Percentiles rank a stretch among this genome's conserved stretches.
Conservation (phyloP, 2,113 vertebrate species). For the Paratilapia polleni region DNA sequence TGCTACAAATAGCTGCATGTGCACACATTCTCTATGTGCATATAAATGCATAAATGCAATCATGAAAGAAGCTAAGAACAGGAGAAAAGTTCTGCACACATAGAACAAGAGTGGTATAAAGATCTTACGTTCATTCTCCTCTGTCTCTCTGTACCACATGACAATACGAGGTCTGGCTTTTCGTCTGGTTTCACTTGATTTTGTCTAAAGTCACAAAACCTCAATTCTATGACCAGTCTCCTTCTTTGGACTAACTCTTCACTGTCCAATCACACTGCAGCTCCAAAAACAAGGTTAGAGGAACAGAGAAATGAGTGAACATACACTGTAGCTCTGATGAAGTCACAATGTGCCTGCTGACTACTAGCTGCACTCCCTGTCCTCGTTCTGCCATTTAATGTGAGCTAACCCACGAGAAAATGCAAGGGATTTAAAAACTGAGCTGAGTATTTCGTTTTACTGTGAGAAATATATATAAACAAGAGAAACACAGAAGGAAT, state of each 20-base stretch:
- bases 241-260: constrained; percentile 15
- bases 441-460: not conserved
- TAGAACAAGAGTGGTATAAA: not conserved
- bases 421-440: not conserved
- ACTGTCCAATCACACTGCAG: constrained; percentile 26
- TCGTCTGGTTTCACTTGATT: constrained; percentile 25
- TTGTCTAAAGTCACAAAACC: not conserved
- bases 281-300: constrained; percentile 45
- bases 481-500: not conserved
- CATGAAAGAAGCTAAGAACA: constrained; percentile 21
- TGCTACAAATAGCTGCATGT: constrained; percentile 75
- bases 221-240: constrained; percentile 9
- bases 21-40: constrained; percentile 23
- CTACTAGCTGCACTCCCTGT: constrained; percentile 14
- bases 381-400: constrained; percentile 38
- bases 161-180: not conserved
- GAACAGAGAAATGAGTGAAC: constrained; percentile 13
- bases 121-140: not conserved
- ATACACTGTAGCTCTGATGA: not conserved
- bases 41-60: constrained; percentile 24
- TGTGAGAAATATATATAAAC: not conserved
- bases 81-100: constrained; percentile 1
- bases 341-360: constrained; percentile 10
- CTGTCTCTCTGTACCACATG: not conserved
- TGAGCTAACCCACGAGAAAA: constrained; percentile 24